Base-by-base conservation (phyloP, 1,140 invertebrate species). In the Gonioctena quinquepunctata region DNA sequence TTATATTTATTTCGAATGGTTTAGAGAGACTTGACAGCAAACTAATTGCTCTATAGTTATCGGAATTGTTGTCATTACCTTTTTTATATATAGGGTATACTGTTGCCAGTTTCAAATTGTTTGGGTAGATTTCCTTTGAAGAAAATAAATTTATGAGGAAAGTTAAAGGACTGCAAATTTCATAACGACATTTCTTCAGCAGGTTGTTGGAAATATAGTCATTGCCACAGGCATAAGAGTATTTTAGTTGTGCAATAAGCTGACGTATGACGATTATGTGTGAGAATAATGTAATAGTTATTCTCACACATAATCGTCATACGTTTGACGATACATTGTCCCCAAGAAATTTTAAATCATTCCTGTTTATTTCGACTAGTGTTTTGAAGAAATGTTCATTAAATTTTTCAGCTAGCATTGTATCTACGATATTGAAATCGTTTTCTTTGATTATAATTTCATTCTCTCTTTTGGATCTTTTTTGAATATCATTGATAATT, bases 1-100 rank as follows among this genome's bases (percentile, higher is more conserved):
- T 62, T 62, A 62, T 26, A 33, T 26, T 33, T 28, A 62, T n/a
- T 62, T 62, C 60, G 8, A 62, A 62, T 28, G 26, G 23, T 62
- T 62, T 62, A 28, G 60, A 62, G 28, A 62, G 19, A 33, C 60
- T 62, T 19, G 60, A 62, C 26, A 62, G 28, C 6, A 62, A 26
- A 33, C 60, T 62, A 8, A 62, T 62, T 28, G 23, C 60, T 28
- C 19, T 27, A 21, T 62, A 62, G 22, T 54, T 22, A 54, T 54
- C 50, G 13, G 8, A 21, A 22, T 54, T 4, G 50, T 54, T 54
- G 11, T 19, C 50, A 54, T 54, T 16, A 21, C 18, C 50, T 54
- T 54, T 54, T 54, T 54, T 54, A 54, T 21, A 21, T 2, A 54
- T 54, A 16, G 50, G 50, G 50, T 7, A 54, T 21, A 2, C 50